Evolutionary conservation across 2,888 invertebrate species (phyloP).

Genomic region (Lypha dubia): DNA sequence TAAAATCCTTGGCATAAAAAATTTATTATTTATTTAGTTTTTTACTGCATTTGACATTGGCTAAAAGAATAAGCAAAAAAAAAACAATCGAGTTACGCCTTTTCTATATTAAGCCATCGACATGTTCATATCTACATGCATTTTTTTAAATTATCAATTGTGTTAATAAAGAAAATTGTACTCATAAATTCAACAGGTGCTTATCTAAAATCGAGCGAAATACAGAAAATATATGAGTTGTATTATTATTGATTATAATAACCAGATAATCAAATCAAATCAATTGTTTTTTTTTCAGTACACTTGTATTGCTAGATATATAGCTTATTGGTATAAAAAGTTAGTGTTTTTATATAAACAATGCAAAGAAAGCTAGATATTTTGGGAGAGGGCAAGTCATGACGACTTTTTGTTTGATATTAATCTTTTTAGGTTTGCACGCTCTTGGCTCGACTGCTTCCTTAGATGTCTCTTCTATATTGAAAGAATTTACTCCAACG

Average conservation of each 20-base stretch:
- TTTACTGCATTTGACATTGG: too few relatives aligned
- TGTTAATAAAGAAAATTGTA: neutral
- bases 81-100: too few relatives aligned
- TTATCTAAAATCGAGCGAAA: neutral
- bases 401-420: constrained; percentile 9
- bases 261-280: neutral
- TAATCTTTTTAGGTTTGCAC: constrained; percentile 15
- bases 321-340: constrained; percentile 35
- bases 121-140: too few relatives aligned
- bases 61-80: too few relatives aligned
- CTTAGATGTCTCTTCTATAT: constrained; percentile 1
- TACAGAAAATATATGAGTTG: neutral
- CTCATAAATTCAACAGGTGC: neutral
- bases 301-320: neutral
- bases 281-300: neutral
- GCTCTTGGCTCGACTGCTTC: neutral
- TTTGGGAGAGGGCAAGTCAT: constrained; percentile 3
- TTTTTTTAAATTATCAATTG: too few relatives aligned
- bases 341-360: neutral
- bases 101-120: too few relatives aligned
- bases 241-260: neutral
- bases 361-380: neutral
- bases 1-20: too few relatives aligned
- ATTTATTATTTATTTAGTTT: too few relatives aligned
- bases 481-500: constrained; percentile 46